Evolutionary conservation across 2,888 invertebrate species (phyloP).

Genomic region (Teinopalpus imperialis): DNA sequence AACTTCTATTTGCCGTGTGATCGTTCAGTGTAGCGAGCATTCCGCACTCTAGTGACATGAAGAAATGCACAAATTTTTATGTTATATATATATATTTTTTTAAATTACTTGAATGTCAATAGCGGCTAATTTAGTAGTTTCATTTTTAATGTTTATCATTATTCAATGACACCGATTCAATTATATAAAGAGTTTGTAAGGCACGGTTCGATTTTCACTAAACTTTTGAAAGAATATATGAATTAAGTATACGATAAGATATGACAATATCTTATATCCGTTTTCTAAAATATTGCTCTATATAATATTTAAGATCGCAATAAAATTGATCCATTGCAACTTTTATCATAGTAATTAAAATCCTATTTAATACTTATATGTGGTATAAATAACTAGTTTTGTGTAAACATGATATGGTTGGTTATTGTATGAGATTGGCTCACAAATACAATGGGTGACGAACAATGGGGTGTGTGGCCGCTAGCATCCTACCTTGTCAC

Average conservation of each 20-base stretch:
- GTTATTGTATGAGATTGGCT: constrained; percentile 10
- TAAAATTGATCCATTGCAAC: background rate
- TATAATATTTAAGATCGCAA: background rate
- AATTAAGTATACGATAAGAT: constrained; percentile 14
- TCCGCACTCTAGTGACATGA: constrained; percentile 21
- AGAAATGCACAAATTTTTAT: constrained; percentile 16
- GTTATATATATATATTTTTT: background rate
- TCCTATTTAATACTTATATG: background rate
- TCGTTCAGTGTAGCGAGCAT: constrained; percentile 18
- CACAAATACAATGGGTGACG: constrained; percentile 23
- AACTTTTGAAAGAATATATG: background rate
- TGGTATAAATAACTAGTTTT: too few relatives aligned
- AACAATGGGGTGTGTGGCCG: constrained; percentile 24
- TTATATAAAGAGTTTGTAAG: too few relatives aligned
- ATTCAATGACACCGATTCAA: too few relatives aligned
- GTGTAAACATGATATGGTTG: too few relatives aligned
- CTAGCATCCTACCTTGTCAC: constrained; percentile 9
- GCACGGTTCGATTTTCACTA: background rate
- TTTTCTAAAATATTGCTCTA: constrained; percentile 10
- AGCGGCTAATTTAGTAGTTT: constrained; percentile 11
- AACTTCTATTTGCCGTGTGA: constrained; percentile 9
- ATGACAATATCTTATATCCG: constrained; percentile 1
- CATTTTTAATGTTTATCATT: constrained; percentile 4
- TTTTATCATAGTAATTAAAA: constrained; percentile 5
- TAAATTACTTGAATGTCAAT: constrained; percentile 12